phyloP scores from a whole-genome alignment of 2,888 invertebrate species.

The Deroplatys truncata region DNA sequence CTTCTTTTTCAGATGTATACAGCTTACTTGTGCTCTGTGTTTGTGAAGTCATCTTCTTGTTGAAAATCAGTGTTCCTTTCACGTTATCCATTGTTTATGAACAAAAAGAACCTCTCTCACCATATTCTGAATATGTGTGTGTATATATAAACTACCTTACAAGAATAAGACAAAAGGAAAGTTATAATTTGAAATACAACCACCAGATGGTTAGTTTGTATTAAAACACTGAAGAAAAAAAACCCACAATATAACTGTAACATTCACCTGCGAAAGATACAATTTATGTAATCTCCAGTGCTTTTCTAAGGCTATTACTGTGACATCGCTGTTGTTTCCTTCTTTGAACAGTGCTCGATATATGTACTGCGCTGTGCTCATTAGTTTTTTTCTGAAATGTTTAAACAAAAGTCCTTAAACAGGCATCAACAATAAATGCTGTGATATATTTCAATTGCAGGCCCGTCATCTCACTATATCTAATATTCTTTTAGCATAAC shows the following conservation, averaged over 20 bases:
- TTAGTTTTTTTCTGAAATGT: constrained; percentile 56
- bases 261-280: constrained; percentile 62
- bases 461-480: background rate
- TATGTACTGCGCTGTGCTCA: constrained; percentile 72
- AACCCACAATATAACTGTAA: background rate
- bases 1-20: no score
- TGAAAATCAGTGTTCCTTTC: no score
- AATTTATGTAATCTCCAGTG: constrained; percentile 74
- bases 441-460: background rate
- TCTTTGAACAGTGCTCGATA: constrained; percentile 72
- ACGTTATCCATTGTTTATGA: no score
- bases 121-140: background rate
- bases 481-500: no score
- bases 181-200: background rate
- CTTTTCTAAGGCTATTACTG: constrained; percentile 64
- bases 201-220: background rate
- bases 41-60: no score
- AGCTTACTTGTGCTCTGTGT: no score
- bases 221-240: background rate
- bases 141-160: background rate
- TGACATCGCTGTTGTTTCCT: constrained; percentile 70
- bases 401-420: background rate
- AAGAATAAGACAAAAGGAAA: background rate
- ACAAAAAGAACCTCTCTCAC: background rate
- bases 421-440: background rate